These are phyloP conservation scores for Teleogryllus occipitalis DNA, from an alignment of 1,140 invertebrate species.

Conservation along the genomic window DNA sequence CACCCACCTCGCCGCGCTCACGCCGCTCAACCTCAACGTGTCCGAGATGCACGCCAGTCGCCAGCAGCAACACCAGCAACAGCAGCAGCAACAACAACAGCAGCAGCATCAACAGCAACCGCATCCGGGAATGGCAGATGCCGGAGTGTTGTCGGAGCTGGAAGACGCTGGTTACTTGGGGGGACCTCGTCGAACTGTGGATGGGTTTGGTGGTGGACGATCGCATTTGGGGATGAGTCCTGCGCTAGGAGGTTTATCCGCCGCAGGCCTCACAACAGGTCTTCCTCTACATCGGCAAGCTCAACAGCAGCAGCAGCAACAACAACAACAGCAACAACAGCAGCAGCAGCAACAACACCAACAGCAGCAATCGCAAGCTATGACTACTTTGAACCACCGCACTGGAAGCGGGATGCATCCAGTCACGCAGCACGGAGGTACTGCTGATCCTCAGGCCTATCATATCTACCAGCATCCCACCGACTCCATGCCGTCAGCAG, in stretches of 20 bases:
- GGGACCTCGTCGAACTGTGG: constrained; percentile 2
- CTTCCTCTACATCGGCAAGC: background rate
- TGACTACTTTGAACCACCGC: constrained; percentile 18
- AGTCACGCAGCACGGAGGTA: background rate
- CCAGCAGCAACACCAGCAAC: constrained; percentile 10
- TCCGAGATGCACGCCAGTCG: constrained; percentile 15
- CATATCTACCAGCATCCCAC: constrained; percentile 14
- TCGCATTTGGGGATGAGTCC: background rate
- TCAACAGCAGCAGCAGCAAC: background rate
- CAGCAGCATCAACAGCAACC: background rate
- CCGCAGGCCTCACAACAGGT: background rate
- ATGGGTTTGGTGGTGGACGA: background rate
- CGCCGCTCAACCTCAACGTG: constrained; percentile 19
- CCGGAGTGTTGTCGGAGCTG: constrained; percentile 11
- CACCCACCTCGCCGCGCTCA: constrained; percentile 10
- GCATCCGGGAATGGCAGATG: background rate
- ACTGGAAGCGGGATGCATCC: background rate
- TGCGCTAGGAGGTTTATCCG: no score
- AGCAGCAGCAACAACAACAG: background rate
- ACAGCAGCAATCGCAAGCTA: constrained; percentile 8
- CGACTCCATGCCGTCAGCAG: constrained; percentile 15
- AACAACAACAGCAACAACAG: background rate
- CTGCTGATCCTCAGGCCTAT: background rate
- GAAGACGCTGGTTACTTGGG: constrained; percentile 14
- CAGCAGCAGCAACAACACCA: constrained; percentile 17